These are phyloP conservation scores for Chitala chitala DNA, from an alignment of 2,113 vertebrate species.

Conservation along the genomic window DNA sequence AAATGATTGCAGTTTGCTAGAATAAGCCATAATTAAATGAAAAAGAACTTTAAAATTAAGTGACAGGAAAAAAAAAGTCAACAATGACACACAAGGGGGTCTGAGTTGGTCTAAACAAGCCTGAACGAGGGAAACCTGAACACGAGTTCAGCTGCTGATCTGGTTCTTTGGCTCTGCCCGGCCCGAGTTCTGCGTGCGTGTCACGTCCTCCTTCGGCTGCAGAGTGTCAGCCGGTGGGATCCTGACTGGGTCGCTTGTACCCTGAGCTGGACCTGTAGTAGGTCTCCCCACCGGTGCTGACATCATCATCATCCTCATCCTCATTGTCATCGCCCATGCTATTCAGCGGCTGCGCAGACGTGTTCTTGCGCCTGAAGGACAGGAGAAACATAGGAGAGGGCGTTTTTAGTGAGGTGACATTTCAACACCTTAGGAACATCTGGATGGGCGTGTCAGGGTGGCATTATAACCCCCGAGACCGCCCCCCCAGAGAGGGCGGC, in stretches of 20 bases:
- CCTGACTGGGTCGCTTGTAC: constrained; percentile 73
- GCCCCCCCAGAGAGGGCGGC: no score
- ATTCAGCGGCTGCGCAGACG: constrained; percentile 70
- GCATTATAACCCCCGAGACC: no score
- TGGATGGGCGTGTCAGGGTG: neutral
- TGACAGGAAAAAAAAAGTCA: neutral
- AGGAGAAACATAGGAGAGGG: constrained; percentile 28
- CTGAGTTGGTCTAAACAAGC: no score
- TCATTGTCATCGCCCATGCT: constrained; percentile 72
- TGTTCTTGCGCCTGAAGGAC: constrained; percentile 75
- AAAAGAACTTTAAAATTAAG: no score
- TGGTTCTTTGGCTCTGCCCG: neutral
- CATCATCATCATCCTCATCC: constrained; percentile 64
- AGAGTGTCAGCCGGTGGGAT: constrained; percentile 47
- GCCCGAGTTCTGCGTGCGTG: neutral
- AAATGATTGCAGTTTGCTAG: neutral
- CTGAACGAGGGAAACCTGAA: neutral
- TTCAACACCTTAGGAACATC: neutral
- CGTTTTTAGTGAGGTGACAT: neutral
- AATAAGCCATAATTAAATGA: no score
- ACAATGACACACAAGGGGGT: no score
- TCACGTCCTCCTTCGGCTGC: constrained; percentile 33
- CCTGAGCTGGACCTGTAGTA: constrained; percentile 75
- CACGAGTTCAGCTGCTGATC: neutral
- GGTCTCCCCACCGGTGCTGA: constrained; percentile 83